phyloP scores from a whole-genome alignment of 2,797 vertebrate genomes.

The Lacerta agilis region DNA sequence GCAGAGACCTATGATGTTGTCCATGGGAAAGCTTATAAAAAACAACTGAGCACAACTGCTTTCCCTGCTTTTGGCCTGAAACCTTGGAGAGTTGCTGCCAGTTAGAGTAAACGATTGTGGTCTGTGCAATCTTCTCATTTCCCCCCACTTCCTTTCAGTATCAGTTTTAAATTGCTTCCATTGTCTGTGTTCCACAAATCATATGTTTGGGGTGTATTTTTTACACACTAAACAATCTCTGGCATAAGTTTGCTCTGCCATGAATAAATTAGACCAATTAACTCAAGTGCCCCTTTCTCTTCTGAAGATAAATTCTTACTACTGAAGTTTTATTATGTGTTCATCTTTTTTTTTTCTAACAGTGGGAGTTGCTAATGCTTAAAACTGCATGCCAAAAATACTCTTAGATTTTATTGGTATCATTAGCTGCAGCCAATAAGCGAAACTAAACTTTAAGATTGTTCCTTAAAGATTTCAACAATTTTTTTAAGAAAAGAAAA shows the following conservation, averaged over 20 bases:
- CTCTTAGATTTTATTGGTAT: conserved; percentile 17
- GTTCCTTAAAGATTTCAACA: neutral
- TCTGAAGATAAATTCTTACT: neutral
- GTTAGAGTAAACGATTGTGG: neutral
- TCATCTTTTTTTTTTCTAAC: neutral
- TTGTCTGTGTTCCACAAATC: neutral
- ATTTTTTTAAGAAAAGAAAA: neutral
- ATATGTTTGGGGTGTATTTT: neutral
- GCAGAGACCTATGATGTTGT: too few relatives aligned
- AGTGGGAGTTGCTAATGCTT: conserved; percentile 2
- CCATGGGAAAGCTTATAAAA: too few relatives aligned
- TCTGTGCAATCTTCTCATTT: neutral
- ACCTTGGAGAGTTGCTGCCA: too few relatives aligned
- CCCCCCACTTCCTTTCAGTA: neutral
- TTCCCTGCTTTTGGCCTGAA: too few relatives aligned
- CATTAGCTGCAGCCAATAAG: conserved; percentile 18
- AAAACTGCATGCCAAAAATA: neutral
- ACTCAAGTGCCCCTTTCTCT: neutral
- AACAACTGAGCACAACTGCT: too few relatives aligned
- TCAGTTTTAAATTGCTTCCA: neutral
- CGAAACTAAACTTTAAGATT: conserved; percentile 8
- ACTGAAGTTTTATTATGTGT: neutral
- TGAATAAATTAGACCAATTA: conserved; percentile 25
- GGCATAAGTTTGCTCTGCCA: neutral
- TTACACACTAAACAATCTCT: neutral